Evolutionary conservation across 2,797 vertebrate species (phyloP).

Genomic region (Pristis pectinata): DNA sequence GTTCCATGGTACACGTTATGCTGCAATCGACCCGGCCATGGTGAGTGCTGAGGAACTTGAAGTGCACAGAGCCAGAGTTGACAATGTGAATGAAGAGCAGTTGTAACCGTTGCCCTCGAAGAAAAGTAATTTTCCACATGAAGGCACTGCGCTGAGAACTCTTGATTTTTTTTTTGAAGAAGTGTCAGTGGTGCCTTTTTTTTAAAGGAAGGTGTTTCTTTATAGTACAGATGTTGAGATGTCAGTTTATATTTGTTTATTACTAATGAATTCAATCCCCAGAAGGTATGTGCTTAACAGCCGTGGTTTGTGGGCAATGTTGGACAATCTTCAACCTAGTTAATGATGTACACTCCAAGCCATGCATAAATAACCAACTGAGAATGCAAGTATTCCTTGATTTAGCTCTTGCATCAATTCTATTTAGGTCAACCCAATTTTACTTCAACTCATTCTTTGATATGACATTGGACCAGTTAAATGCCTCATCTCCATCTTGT

Average conservation of each 20-base stretch:
- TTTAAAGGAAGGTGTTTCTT: background rate
- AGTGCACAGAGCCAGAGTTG: conserved; percentile 69
- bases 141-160: background rate
- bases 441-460: background rate
- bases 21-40: conserved; percentile 87
- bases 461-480: background rate
- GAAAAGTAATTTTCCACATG: background rate
- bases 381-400: background rate
- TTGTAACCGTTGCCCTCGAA: conserved; percentile 45
- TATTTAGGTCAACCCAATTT: background rate
- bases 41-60: conserved; percentile 85
- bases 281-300: background rate
- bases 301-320: background rate
- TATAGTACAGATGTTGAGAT: background rate
- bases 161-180: background rate
- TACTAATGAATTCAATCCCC: background rate
- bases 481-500: background rate
- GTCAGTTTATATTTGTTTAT: background rate
- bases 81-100: conserved; percentile 56
- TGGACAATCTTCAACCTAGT: background rate
- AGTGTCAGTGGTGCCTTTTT: background rate
- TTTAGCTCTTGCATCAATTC: background rate
- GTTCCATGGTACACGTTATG: conserved; percentile 86
- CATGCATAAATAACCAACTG: background rate
- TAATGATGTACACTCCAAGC: background rate